Base-by-base conservation (phyloP, 2,888 invertebrate species). In the Caenorhabditis angaria region DNA sequence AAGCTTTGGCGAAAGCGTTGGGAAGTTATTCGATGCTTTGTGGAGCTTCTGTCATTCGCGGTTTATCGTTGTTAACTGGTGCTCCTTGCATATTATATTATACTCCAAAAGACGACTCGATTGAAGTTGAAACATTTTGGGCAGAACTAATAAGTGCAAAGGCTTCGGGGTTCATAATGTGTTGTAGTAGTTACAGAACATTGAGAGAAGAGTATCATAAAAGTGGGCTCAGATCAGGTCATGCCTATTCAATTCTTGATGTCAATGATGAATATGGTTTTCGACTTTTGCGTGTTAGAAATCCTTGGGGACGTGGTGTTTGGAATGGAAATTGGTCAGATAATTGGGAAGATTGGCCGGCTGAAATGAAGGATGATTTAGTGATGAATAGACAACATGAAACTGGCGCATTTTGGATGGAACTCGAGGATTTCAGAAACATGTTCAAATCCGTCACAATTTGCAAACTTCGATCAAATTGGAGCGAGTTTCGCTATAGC, bases 241-340 rank as follows among this genome's bases (percentile, higher is more conserved):
- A 97, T 89, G 97, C 97, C 18, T 97, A 99, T 90, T 97, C 97
- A 0, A 93, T 99, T 54, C 91, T 99, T 18, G 96, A 97, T 90
- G 96, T 97, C 2, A 90, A 92, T 84, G 92, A 93, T 85, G 91
- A 93, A 1, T 87, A 92, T 41, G 93, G 93, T 20, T 28, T 70
- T 70, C 89, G 90, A 71, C 84, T 91, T 61, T 90, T 99, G 63
- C 92, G 95, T 67, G 90, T 99, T 64, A 92, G 97, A 63, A 99
- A 99, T 91, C 97, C 97, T 0, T 99, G 97, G 97, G 97, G 97
- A 0, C 94, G 94, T 88, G 96, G 94, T 89, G 95, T 95, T 61
- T 99, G 97, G 97, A 93, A 94, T 76, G 97, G 97, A 1, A 94
- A 94, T 85, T 95, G 94, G 94, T 93, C 93, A 6, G 94, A 94